Evolutionary conservation across 2,888 invertebrate genomes (phyloP).

Genomic region (Hyalella azteca): DNA sequence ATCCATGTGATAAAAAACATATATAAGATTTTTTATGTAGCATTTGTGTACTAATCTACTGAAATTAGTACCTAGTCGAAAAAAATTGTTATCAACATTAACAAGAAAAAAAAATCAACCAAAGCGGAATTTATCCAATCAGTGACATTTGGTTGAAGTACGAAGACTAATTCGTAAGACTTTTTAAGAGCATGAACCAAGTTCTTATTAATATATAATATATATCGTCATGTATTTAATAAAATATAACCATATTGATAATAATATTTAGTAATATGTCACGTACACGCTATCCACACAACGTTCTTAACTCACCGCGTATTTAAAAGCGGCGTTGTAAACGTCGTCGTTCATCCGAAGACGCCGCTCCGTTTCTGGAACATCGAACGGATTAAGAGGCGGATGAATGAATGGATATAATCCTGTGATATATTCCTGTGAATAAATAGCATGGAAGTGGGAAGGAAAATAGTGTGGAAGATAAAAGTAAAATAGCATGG

Average conservation of each 20-base stretch:
- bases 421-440: neutral
- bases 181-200: neutral
- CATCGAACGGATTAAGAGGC: neutral
- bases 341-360: conserved; percentile 95
- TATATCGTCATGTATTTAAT: no score
- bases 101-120: neutral
- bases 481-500: neutral
- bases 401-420: neutral
- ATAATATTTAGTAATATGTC: neutral
- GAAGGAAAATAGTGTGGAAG: neutral
- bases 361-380: conserved; percentile 94
- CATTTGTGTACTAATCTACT: no score
- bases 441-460: neutral
- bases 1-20: no score
- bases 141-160: neutral
- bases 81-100: neutral
- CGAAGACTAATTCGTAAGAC: neutral
- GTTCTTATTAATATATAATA: neutral
- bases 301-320: conserved; percentile 82
- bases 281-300: neutral
- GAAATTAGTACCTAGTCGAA: no score
- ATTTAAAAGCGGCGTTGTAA: conserved; percentile 95
- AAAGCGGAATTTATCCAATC: no score
- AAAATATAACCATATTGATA: neutral
- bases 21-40: no score